Evolutionary conservation across 2,113 vertebrate species (phyloP), one percentile per base, ranked within the genome.

Genomic region (Corythoichthys intestinalis): DNA sequence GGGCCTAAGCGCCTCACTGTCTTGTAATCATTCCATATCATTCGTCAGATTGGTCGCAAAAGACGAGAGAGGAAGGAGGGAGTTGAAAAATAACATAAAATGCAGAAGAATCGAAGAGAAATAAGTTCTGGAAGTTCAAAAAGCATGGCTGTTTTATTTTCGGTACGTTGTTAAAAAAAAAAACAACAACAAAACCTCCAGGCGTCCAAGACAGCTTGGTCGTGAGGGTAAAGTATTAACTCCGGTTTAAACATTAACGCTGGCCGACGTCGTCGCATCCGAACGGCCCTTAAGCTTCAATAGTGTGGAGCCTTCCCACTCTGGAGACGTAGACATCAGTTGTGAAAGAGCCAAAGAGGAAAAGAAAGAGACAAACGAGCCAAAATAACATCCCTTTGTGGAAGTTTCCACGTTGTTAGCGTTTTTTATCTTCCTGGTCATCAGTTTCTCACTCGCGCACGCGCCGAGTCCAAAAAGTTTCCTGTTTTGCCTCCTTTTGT

Each of bases 401-500:
- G 94, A 96, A 96, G 93, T 97, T 98, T 97, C 96, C 96, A 97
- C 94, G 94, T 93, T 88, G 93, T 91, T 90, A 87, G 93, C 94
- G 54, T 80, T 91, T 94, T 91, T 91, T 90, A 95, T 95, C 95
- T 95, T 95, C 94, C 94, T 93, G 91, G 94, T 97, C 94, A 96
- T 96, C 94, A 96, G 96, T 93, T 95, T 94, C 91, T 80, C 92
- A 94, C 91, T 93, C 93, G 90, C 8, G 12, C 50, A 20, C 1
- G 3, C 17, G 4, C 50, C 4, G 46, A 47, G 11, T 4, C 46
- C 46, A 58, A 58, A 37, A 95, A 82, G 94, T 94, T 97, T 98
- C 97, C 96, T 98, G 95, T 98, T 98, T 96, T 96, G 91, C 88
- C 93, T 93, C 93, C 83, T 94, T 86, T 93, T 97, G 94, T 96